These are phyloP conservation scores for Aurelia sp. DNA, from an alignment of 30 jellyfish, hydroid and myxozoan species.

Conservation along the genomic window DNA sequence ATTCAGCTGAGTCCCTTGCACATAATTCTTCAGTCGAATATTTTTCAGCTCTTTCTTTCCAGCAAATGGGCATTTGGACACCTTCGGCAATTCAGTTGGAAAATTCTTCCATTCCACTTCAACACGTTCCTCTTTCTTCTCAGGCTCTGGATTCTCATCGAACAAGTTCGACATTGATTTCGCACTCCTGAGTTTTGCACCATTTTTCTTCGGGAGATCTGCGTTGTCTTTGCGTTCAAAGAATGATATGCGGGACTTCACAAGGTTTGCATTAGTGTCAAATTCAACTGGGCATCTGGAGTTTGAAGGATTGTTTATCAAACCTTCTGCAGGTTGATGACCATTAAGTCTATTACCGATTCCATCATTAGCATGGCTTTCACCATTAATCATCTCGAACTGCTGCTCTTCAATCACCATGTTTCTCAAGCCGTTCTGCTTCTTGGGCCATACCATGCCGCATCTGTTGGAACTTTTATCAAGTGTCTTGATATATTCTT, in stretches of 20 bases:
- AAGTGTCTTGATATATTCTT: not conserved
- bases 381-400: too few species aligned
- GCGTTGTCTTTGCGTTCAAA: constrained; percentile 11
- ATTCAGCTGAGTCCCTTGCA: constrained; percentile 67
- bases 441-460: constrained; percentile 13
- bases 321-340: too few species aligned
- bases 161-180: constrained; percentile 8
- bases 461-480: constrained; percentile 24
- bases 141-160: not conserved
- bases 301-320: too few species aligned
- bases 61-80: constrained; percentile 58
- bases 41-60: constrained; percentile 51
- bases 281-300: too few species aligned
- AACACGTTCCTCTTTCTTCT: not conserved
- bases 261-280: not conserved
- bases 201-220: not conserved
- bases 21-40: constrained; percentile 72
- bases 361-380: too few species aligned
- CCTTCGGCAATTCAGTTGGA: not conserved
- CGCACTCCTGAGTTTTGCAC: not conserved
- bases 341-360: too few species aligned
- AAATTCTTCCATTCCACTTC: not conserved
- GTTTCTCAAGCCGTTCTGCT: not conserved
- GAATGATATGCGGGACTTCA: constrained; percentile 19
- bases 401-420: not conserved